These are phyloP conservation scores for Rhombomys opimus DNA, from an alignment of 2,113 vertebrate genomes.

Conservation along the genomic window DNA sequence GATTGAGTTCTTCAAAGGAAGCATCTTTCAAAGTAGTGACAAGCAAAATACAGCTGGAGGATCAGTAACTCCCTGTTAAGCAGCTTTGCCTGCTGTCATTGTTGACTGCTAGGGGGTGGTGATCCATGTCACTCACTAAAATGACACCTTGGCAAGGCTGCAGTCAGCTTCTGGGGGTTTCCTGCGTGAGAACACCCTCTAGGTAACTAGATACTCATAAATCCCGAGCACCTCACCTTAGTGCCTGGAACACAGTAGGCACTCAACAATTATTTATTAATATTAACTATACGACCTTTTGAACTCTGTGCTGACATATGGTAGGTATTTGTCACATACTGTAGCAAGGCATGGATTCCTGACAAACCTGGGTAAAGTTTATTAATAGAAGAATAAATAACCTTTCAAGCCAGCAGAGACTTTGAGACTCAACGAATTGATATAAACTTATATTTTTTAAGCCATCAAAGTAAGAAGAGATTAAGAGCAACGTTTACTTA, in stretches of 20 bases:
- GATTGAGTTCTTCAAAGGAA: constrained; percentile 68
- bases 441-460: constrained; percentile 87
- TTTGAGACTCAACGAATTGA: constrained; percentile 80
- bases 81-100: constrained; percentile 71
- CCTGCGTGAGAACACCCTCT: not conserved
- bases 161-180: constrained; percentile 6
- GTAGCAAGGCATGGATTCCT: constrained; percentile 30
- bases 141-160: constrained; percentile 58
- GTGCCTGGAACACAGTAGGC: constrained; percentile 42
- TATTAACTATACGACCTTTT: constrained; percentile 49
- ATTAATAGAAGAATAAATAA: constrained; percentile 72
- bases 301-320: not conserved
- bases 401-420: constrained; percentile 75
- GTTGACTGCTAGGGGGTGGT: constrained; percentile 69
- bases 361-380: constrained; percentile 34
- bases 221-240: not conserved
- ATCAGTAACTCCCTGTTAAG: constrained; percentile 67
- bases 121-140: constrained; percentile 74
- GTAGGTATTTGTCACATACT: constrained; percentile 22
- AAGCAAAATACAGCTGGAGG: constrained; percentile 73
- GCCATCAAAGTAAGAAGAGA: constrained; percentile 86
- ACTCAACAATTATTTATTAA: not conserved
- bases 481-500: constrained; percentile 88
- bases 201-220: constrained; percentile 24
- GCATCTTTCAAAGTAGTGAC: constrained; percentile 72